Conservation (phyloP, 2,888 invertebrate species). For the Laothoe populi region DNA sequence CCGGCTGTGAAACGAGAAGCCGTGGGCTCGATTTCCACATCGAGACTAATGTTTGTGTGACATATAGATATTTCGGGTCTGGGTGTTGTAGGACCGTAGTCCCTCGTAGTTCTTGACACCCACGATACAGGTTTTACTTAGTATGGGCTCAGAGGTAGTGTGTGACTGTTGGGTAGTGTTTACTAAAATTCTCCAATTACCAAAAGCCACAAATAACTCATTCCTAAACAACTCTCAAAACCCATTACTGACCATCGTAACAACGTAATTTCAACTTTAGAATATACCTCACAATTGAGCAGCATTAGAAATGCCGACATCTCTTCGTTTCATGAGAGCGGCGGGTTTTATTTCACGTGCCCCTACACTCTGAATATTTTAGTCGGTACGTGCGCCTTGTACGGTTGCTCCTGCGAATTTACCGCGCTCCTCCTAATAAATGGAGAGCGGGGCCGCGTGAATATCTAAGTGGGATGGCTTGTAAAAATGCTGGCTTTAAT, state of each 20-base stretch:
- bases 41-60: too few relatives aligned
- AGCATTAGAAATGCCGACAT: constrained; percentile 25
- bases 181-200: too few relatives aligned
- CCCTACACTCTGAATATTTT: constrained; percentile 58
- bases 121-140: too few relatives aligned
- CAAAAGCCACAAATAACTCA: neutral
- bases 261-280: constrained; percentile 12
- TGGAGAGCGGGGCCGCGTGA: constrained; percentile 24
- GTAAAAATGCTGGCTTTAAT: constrained; percentile 23
- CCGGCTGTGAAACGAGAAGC: too few relatives aligned
- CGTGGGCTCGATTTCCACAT: too few relatives aligned
- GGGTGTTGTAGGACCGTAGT: too few relatives aligned
- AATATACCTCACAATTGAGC: constrained; percentile 20
- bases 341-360: constrained; percentile 55
- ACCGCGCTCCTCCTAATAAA: constrained; percentile 23
- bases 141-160: too few relatives aligned
- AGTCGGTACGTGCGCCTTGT: constrained; percentile 50
- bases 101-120: too few relatives aligned
- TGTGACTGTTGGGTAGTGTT: too few relatives aligned
- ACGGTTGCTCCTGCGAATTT: constrained; percentile 20
- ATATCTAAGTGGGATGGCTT: constrained; percentile 19
- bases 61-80: too few relatives aligned
- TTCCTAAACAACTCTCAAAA: neutral
- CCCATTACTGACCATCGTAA: too few relatives aligned
- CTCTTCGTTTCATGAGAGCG: constrained; percentile 23